Base-by-base conservation (phyloP, 23 tunicate species). In the Ciona savignyi region DNA sequence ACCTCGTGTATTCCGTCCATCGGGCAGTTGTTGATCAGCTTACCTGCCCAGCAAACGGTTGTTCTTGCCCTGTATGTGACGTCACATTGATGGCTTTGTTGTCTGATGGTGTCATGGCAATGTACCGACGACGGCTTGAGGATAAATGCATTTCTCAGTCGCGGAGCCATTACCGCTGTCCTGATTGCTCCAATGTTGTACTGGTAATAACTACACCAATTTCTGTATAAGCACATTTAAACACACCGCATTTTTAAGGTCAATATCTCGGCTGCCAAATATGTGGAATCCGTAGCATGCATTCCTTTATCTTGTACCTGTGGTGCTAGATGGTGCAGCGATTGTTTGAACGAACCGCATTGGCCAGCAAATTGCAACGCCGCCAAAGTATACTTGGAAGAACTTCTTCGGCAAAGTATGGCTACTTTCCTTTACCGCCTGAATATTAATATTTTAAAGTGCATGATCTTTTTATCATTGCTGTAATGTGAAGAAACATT, bases 351-450 rank as follows among this genome's bases (percentile, higher is more conserved):
- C 24, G 74, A 35, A 4, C 79, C 86, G 4, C 86, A 81, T 66
- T 81, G 86, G 86, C 86, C 86, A 1, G 86, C 86, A n/a, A 21
- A 74, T 6, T 81, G 86, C 29, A 30, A 27, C 22, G 74, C 78
- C 35, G 79, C 79, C 6, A 79, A 35, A 42, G 35, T 32, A 0
- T 74, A 81, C 25, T 25, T 62, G 4, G 28, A 72, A 29, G 86
- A 79, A 48, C 11, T 20, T 29, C 30, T 29, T 22, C 15, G 1
- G 30, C 30, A 24, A 22, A 29, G 70, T 66, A 19, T 19, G n/a
- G n/a, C n/a, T n/a, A n/a, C n/a, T n/a, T n/a, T n/a, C n/a, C n/a
- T n/a, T n/a, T n/a, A n/a, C n/a, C n/a, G n/a, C n/a, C n/a, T n/a
- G n/a, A n/a, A n/a, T n/a, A n/a, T n/a, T n/a, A n/a, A n/a, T n/a